Conservation (phyloP, 2,113 vertebrate species). For the Hydropotes inermis region DNA sequence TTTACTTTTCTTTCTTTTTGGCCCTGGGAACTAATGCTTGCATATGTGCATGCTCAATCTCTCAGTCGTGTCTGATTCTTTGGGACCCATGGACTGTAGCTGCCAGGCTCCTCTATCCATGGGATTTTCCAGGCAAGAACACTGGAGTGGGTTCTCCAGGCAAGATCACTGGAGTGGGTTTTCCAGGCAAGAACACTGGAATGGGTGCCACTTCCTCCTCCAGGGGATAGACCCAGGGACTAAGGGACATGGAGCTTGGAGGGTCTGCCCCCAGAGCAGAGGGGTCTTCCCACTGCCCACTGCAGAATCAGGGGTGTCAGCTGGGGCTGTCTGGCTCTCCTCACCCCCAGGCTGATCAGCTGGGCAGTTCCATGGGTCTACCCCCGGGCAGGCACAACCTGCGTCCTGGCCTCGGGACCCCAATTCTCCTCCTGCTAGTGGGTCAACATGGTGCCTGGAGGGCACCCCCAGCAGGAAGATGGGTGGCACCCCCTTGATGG, state of each 20-base stretch:
- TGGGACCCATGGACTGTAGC: neutral
- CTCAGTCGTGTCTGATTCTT: fast-evolving
- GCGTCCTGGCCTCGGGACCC: neutral
- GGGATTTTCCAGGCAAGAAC: neutral
- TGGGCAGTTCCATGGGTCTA: neutral
- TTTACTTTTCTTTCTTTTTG: neutral
- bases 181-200: neutral
- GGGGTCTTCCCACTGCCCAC: neutral
- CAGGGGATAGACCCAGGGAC: neutral
- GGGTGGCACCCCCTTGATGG: neutral
- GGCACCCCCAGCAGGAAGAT: fast-evolving
- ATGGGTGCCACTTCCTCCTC: neutral
- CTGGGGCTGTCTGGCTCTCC: neutral
- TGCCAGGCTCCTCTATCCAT: neutral
- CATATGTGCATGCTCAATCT: neutral
- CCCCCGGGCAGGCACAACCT: fast-evolving
- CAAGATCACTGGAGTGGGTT: neutral
- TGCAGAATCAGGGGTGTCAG: too few relatives aligned
- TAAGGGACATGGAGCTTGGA: neutral
- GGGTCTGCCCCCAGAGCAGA: neutral
- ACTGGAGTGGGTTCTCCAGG: too few relatives aligned
- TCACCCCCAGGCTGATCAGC: neutral
- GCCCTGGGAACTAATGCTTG: neutral
- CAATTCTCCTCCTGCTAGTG: fast-evolving
- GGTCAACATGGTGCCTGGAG: fast-evolving